A percentile compares a stretch with the other conserved stretches of the same genome.
Evolutionary conservation across 2,888 invertebrate genomes (phyloP).

Genomic region (Syrphus vitripennis): DNA sequence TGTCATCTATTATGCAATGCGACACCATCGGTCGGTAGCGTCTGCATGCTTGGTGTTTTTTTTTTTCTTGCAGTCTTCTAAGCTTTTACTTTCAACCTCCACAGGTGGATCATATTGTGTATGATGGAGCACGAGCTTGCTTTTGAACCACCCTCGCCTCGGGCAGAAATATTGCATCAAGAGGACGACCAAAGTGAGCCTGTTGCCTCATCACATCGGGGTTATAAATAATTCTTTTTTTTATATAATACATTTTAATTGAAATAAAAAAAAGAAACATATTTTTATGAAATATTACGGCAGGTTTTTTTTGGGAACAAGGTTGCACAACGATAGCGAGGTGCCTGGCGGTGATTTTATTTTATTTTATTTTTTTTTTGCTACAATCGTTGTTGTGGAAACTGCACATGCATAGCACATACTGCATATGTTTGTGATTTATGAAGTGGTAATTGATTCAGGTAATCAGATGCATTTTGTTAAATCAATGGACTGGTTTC

Average conservation of each 20-base stretch:
- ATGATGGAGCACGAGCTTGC: neutral
- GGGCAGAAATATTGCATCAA: conserved; percentile 13
- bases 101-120: conserved; percentile 58
- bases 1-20: conserved; percentile 64
- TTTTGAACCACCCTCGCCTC: conserved; percentile 44
- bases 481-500: conserved; percentile 41
- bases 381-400: neutral
- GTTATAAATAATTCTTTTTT: conserved; percentile 37
- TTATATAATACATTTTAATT: conserved; percentile 19
- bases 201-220: conserved; percentile 27
- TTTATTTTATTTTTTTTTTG: neutral
- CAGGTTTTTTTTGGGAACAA: conserved; percentile 43
- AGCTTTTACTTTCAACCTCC: conserved; percentile 64
- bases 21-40: conserved; percentile 17
- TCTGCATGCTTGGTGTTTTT: neutral
- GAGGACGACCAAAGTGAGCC: neutral
- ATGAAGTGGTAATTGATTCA: conserved; percentile 53
- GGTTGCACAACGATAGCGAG: conserved; percentile 34
- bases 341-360: conserved; percentile 12
- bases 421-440: neutral
- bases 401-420: neutral
- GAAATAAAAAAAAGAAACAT: neutral
- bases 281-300: conserved; percentile 37
- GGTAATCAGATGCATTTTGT: conserved; percentile 56
- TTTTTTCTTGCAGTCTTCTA: neutral